These are phyloP conservation scores for Saxicola maurus DNA, from an alignment of 2,797 vertebrate genomes.

Conservation along the genomic window DNA sequence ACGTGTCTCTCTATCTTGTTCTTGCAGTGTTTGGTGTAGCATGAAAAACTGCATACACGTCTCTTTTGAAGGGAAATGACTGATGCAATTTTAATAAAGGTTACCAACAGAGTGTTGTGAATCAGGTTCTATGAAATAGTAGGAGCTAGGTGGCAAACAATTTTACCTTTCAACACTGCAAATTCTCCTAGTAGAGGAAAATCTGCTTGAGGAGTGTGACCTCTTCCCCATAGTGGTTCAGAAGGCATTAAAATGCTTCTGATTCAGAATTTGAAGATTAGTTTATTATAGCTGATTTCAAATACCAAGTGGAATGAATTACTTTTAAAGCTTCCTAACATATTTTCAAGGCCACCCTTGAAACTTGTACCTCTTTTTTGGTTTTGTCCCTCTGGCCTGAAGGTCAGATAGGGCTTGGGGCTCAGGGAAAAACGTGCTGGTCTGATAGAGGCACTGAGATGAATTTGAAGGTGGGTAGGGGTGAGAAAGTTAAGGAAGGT, in stretches of 20 bases:
- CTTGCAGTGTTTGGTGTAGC: conserved; percentile 47
- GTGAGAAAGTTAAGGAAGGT: background rate
- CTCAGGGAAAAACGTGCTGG: background rate
- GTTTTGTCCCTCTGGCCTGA: background rate
- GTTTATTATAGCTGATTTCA: conserved; percentile 20
- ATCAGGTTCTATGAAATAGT: conserved; percentile 9
- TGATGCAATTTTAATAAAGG: conserved; percentile 73
- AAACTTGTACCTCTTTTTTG: background rate
- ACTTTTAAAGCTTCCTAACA: background rate
- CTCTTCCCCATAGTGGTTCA: background rate
- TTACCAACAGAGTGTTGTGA: conserved; percentile 52
- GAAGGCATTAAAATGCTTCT: background rate
- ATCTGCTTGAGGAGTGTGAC: background rate
- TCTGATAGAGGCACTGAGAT: background rate
- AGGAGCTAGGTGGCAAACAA: conserved; percentile 5
- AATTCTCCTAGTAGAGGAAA: conserved; percentile 13
- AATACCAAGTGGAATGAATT: background rate
- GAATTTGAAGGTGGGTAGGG: background rate
- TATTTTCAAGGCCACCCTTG: background rate
- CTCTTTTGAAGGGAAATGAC: conserved; percentile 58
- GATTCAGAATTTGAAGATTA: background rate
- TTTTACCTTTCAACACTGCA: conserved; percentile 5
- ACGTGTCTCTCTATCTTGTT: conserved; percentile 42
- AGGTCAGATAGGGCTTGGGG: background rate
- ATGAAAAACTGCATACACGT: conserved; percentile 57